phyloP scores from a whole-genome alignment of 1,140 invertebrate species.

The Megathymus violae region DNA sequence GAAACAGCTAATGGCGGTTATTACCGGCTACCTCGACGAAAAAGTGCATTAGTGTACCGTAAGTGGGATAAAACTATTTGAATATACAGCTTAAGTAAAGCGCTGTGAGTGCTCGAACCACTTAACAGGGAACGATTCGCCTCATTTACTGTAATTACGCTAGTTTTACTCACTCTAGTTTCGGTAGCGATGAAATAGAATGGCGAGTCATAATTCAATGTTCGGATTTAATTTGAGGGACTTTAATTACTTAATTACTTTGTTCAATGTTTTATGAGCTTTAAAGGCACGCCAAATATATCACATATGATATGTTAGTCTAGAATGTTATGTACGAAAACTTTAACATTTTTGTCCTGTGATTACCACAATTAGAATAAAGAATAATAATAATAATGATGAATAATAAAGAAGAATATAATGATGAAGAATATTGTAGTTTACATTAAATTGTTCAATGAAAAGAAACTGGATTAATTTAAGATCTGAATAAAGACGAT shows the following conservation, averaged over 20 bases:
- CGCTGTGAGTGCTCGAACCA: conserved; percentile 66
- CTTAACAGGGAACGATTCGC: conserved; percentile 67
- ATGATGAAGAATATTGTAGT: too few relatives aligned
- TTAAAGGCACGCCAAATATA: background rate
- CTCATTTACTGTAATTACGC: conserved; percentile 68
- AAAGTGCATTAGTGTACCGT: conserved; percentile 77
- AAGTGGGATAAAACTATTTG: conserved; percentile 78
- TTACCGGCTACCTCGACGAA: conserved; percentile 71
- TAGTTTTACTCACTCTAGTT: conserved; percentile 54
- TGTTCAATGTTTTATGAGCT: conserved; percentile 7
- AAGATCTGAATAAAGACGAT: too few relatives aligned
- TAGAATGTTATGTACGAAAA: too few relatives aligned
- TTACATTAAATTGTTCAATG: too few relatives aligned
- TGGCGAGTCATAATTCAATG: conserved; percentile 37
- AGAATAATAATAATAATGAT: too few relatives aligned
- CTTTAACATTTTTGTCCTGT: too few relatives aligned
- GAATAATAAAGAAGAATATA: too few relatives aligned
- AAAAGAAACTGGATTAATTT: too few relatives aligned
- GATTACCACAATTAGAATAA: too few relatives aligned
- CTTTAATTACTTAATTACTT: conserved; percentile 1
- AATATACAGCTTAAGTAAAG: conserved; percentile 75
- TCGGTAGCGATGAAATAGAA: conserved; percentile 45
- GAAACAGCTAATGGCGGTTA: conserved; percentile 74
- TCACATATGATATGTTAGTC: conserved; percentile 42
- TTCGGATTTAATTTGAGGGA: conserved; percentile 1